A percentile compares a stretch with the other conserved stretches of the same genome.
phyloP scores from a whole-genome alignment of 1,140 invertebrate genomes.

The Ceratina calcarata region DNA sequence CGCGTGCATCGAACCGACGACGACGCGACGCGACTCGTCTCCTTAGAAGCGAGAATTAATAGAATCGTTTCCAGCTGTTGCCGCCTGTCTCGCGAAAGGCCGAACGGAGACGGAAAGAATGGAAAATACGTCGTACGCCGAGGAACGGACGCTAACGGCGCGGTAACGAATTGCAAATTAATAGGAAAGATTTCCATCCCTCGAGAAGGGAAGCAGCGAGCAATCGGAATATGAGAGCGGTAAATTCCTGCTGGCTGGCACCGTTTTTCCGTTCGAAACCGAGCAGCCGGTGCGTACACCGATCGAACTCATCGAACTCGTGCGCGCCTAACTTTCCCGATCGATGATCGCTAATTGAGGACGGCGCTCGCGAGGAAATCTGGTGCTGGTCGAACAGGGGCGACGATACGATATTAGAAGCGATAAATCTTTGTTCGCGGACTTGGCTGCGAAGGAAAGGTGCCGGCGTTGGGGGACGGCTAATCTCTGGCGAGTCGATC shows the following conservation, averaged over 20 bases:
- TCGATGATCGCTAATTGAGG: conserved; percentile 66
- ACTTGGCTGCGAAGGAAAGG: neutral
- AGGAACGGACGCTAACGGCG: conserved; percentile 25
- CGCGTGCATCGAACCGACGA: too few species aligned
- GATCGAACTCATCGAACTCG: conserved; percentile 3
- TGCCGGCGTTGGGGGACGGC: neutral
- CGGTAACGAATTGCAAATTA: conserved; percentile 75
- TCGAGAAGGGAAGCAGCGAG: conserved; percentile 34
- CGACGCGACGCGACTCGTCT: conserved; percentile 25
- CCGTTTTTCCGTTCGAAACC: neutral
- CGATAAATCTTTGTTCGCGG: conserved; percentile 75
- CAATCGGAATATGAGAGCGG: conserved; percentile 38
- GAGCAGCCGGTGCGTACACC: neutral
- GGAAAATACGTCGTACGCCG: conserved; percentile 5
- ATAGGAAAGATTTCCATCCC: conserved; percentile 73
- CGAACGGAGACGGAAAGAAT: conserved; percentile 39
- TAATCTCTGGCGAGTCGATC: neutral
- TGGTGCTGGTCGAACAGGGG: neutral
- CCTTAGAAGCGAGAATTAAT: too few species aligned
- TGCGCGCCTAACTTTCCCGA: conserved; percentile 26
- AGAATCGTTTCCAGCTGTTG: conserved; percentile 61
- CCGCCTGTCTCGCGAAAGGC: conserved; percentile 56
- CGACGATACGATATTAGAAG: conserved; percentile 75
- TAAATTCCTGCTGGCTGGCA: neutral
- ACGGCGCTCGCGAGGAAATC: conserved; percentile 42